Percentiles rank a stretch among this genome's conserved stretches.
Evolutionary conservation across 35 echinoderm and acorn worm species (phyloP).

Genomic region (Apostichopus japonicus): DNA sequence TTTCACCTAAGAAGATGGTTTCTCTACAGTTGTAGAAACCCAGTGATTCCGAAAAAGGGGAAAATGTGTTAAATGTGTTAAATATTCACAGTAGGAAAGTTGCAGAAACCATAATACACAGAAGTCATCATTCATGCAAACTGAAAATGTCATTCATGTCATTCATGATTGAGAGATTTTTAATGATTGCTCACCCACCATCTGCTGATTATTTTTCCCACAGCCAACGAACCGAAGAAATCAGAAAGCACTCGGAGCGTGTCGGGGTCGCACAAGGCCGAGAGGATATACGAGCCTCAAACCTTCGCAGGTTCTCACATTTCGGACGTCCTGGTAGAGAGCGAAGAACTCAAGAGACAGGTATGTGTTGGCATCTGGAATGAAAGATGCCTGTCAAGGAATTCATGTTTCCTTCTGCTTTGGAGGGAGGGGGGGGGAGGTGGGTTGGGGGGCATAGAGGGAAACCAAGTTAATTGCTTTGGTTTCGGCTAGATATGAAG

Average conservation of each 20-base stretch:
- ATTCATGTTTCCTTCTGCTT: background rate
- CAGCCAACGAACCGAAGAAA: background rate
- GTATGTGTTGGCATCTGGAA: conserved; percentile 1
- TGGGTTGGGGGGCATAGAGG: background rate
- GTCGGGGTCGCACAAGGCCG: conserved; percentile 4
- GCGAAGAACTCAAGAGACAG: conserved; percentile 89
- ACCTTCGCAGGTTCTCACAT: conserved; percentile 93
- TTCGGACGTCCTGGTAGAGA: conserved; percentile 92
- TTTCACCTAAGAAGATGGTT: no score
- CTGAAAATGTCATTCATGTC: background rate
- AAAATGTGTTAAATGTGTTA: no score
- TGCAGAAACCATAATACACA: no score
- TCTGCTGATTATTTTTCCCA: background rate
- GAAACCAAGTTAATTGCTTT: background rate
- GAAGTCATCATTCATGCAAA: background rate
- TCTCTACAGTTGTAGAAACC: no score
- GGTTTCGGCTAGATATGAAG: no score
- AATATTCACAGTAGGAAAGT: no score
- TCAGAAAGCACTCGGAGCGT: background rate
- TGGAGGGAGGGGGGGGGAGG: background rate
- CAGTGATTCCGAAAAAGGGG: no score
- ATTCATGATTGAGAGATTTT: no score
- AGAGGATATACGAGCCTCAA: conserved; percentile 75
- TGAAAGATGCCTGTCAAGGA: background rate
- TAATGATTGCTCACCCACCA: background rate